Evolutionary conservation across 2,888 invertebrate genomes (phyloP), one percentile per base, ranked within the genome.

Genomic region (Sarcophaga rosellei): DNA sequence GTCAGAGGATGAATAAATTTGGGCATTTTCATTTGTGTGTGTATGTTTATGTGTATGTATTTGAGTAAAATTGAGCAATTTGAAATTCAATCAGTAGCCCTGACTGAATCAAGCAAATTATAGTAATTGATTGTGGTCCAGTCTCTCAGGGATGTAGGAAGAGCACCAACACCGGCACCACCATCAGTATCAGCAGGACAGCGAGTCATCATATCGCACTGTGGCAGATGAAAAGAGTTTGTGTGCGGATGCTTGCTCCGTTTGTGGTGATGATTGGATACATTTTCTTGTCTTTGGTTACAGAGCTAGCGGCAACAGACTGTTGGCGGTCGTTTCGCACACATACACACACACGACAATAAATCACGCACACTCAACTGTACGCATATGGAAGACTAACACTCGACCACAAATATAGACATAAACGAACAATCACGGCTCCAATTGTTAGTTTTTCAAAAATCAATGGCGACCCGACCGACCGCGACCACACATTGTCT

Each of bases 51-150:
- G 53, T 89, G 88, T 90, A 90, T 91, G 89, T 92, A 91, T 91
- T 90, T 89, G 90, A 89, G 90, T 88, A 90, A 93, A 93, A 93
- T 93, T 93, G 93, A 93, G 93, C 92, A 93, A 93, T 93, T 93
- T 93, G 92, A 93, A 93, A 93, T 93, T 93, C 92, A 93, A 93
- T 93, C 93, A 93, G 93, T 93, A 93, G 93, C 92, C 75, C 88
- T 87, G 83, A 86, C 87, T 84, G 87, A 86, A 74, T 79, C 85
- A 91, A 90, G 91, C 90, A 92, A 92, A 92, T 92, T 92, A 92
- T 92, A 92, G 92, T 92, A 92, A 92, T 92, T 92, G 92, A 92
- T 91, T 91, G 91, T 89, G 91, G 89, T 88, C 65, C 20, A 53
- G 57, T 61, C 72, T 81, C 73, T 70, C 69, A 82, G 79, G 66